Percentiles rank a stretch among this genome's conserved stretches.
Conservation (phyloP, 2,888 invertebrate species). For the Caenorhabditis sinica region DNA sequence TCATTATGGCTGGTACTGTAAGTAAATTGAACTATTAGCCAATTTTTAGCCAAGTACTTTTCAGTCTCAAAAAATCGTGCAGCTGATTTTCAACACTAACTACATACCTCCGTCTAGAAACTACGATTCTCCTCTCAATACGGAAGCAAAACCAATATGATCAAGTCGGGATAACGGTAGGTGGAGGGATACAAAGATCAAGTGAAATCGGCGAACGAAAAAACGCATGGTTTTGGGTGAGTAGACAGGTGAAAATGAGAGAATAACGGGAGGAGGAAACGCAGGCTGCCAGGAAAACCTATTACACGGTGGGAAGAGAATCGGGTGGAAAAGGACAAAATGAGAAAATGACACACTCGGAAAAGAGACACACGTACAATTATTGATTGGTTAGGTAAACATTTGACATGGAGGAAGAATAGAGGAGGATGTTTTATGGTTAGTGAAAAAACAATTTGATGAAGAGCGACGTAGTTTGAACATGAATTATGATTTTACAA, state of each 20-base stretch:
- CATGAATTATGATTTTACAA: too few relatives aligned
- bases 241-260: not conserved
- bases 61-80: too few relatives aligned
- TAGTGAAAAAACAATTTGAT: too few relatives aligned
- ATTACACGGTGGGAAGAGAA: not conserved
- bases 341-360: not conserved
- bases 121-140: not conserved
- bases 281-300: not conserved
- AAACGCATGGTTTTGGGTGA: not conserved
- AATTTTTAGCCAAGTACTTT: too few relatives aligned
- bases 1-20: too few relatives aligned
- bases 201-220: not conserved
- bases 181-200: not conserved
- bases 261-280: not conserved
- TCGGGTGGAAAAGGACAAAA: not conserved
- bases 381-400: slow-evolving; percentile 10
- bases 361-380: not conserved
- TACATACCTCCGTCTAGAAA: too few relatives aligned
- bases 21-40: too few relatives aligned
- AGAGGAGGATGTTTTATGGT: not conserved
- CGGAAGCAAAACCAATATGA: not conserved
- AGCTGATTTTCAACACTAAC: too few relatives aligned
- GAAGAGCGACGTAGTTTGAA: too few relatives aligned
- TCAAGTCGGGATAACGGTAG: not conserved
- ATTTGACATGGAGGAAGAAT: not conserved